These are phyloP conservation scores for Tinea trinotella DNA, from an alignment of 2,888 invertebrate species.

Conservation along the genomic window DNA sequence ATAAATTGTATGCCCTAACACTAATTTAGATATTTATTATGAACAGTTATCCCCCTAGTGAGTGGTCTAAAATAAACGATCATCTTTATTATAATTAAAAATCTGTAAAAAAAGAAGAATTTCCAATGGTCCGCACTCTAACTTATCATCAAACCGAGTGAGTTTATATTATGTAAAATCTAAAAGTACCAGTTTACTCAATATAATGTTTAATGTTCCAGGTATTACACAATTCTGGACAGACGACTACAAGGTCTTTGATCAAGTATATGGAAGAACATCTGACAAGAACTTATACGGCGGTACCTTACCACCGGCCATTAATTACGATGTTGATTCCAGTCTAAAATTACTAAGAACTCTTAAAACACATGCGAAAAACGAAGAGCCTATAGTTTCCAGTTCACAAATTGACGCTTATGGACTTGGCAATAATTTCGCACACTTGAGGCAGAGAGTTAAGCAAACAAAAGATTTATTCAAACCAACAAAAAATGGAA, in stretches of 20 bases:
- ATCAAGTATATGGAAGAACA: conserved; percentile 56
- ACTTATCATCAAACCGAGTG: too few species aligned
- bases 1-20: too few species aligned
- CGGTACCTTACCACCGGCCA: conserved; percentile 36
- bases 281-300: conserved; percentile 57
- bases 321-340: conserved; percentile 29
- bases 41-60: too few species aligned
- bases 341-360: conserved; percentile 27
- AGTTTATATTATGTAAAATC: too few species aligned
- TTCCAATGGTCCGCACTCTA: too few species aligned
- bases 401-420: conserved; percentile 31
- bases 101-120: too few species aligned
- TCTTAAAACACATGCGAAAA: conserved; percentile 34
- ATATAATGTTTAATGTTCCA: too few species aligned
- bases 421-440: conserved; percentile 34
- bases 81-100: too few species aligned
- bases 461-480: neutral
- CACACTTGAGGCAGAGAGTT: conserved; percentile 18
- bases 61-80: too few species aligned
- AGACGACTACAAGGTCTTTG: conserved; percentile 55
- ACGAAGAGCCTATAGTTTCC: conserved; percentile 27
- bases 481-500: conserved; percentile 32
- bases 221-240: conserved; percentile 56
- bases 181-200: too few species aligned
- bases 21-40: too few species aligned